phyloP scores from a whole-genome alignment of 2,113 vertebrate genomes.

The Ammospiza caudacuta region DNA sequence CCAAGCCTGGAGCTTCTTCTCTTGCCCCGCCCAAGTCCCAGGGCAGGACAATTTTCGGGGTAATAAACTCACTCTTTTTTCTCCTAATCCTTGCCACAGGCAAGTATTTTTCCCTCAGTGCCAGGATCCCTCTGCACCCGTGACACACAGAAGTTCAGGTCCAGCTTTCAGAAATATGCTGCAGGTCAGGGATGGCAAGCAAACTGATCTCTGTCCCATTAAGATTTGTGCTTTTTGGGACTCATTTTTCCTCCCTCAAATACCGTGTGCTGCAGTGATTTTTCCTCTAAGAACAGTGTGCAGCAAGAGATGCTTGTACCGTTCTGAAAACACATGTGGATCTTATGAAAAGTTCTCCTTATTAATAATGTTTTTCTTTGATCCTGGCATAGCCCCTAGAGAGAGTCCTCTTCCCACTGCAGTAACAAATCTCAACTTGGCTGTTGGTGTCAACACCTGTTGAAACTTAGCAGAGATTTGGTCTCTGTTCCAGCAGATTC shows the following conservation, averaged over 20 bases:
- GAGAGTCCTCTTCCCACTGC: neutral
- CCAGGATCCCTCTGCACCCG: neutral
- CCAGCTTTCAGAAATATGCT: neutral
- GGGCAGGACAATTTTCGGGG: neutral
- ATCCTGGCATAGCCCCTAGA: neutral
- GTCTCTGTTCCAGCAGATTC: neutral
- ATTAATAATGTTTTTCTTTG: neutral
- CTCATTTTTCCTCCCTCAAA: neutral
- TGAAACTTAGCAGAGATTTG: neutral
- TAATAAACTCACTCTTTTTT: neutral
- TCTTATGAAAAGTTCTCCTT: neutral
- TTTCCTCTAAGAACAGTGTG: neutral
- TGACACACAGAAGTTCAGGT: neutral
- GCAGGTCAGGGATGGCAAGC: neutral
- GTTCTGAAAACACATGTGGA: neutral
- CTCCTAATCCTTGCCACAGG: neutral
- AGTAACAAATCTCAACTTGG: neutral
- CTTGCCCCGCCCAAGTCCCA: neutral
- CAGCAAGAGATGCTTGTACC: neutral
- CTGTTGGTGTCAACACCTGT: fast-evolving
- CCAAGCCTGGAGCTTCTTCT: neutral
- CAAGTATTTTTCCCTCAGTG: neutral
- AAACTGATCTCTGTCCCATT: neutral
- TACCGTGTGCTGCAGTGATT: neutral
- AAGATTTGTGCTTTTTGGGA: neutral